Base-by-base conservation (phyloP, 2,797 vertebrate genomes). In the Erpetoichthys calabaricus region DNA sequence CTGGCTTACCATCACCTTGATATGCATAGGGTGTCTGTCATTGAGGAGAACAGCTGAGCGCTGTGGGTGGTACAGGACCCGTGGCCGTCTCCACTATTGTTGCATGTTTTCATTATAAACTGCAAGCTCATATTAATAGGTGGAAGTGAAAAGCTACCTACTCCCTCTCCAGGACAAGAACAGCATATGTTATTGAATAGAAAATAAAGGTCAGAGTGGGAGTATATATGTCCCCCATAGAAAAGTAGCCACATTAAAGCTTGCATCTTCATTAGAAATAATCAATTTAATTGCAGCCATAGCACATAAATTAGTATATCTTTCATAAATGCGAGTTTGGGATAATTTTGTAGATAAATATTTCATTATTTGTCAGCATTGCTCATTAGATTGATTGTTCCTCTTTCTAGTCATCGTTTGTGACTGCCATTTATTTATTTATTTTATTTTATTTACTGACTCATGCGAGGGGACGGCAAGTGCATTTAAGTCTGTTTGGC, bases 131-230 rank as follows among this genome's bases (percentile, higher is more conserved):
- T n/a, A 49, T 47, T 7, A 49, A 49, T 4, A 3, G 25, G 25
- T 25, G 25, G 25, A 25, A 25, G 25, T 25, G 25, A 25, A 25
- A 25, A 25, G 47, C 47, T 7, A n/a, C 47, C 47, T 49, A 49
- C 47, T n/a, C n/a, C 47, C 47, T 49, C n/a, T 49, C 47, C 47
- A 49, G 25, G n/a, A 49, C 47, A 49, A 49, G 7, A n/a, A 49
- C n/a, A n/a, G 3, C n/a, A 3, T 49, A 49, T 49, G 47, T 7
- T n/a, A 49, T 7, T 4, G 47, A n/a, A 49, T n/a, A 7, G 47
- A n/a, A 49, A 49, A 49, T 49, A 49, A 49, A 49, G 47, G 47
- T 49, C 47, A 49, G 47, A 49, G 47, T 49, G n/a, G 47, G 47
- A 49, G 47, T 49, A 7, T 3, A 25, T 5, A 49, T n/a, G n/a